These are phyloP conservation scores for Gavialis gangeticus DNA, from an alignment of 2,113 vertebrate species.

Conservation along the genomic window DNA sequence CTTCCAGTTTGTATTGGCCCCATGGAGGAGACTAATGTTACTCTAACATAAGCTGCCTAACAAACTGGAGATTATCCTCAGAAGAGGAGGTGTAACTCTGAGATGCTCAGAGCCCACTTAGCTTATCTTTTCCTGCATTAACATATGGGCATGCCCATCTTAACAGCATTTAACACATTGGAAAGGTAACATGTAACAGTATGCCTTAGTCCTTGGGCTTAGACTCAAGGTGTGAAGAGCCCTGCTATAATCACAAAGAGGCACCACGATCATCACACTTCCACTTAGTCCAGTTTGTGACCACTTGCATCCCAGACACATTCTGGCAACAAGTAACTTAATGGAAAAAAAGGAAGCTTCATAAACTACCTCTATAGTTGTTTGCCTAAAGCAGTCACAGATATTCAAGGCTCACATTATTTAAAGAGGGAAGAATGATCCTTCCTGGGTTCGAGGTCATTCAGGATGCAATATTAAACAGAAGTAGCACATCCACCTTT, in stretches of 20 bases:
- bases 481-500: not conserved
- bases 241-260: not conserved
- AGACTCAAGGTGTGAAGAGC: not conserved
- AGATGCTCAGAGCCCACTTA: too few species aligned
- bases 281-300: not conserved
- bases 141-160: too few species aligned
- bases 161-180: too few species aligned
- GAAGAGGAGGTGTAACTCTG: too few species aligned
- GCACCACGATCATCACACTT: not conserved
- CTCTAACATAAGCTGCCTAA: too few species aligned
- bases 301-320: rapidly evolving
- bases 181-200: too few species aligned
- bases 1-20: too few species aligned
- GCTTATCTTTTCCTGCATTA: too few species aligned
- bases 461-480: constrained; percentile 4
- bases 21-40: too few species aligned
- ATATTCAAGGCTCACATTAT: not conserved
- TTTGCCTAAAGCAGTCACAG: rapidly evolving
- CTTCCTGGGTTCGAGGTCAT: not conserved
- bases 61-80: too few species aligned
- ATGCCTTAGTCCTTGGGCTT: not conserved
- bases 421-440: not conserved
- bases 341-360: not conserved
- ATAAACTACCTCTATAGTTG: rapidly evolving
- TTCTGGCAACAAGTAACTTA: not conserved